Evolutionary conservation across 2,888 invertebrate genomes (phyloP).

Genomic region (Ennomos fuscantarius): DNA sequence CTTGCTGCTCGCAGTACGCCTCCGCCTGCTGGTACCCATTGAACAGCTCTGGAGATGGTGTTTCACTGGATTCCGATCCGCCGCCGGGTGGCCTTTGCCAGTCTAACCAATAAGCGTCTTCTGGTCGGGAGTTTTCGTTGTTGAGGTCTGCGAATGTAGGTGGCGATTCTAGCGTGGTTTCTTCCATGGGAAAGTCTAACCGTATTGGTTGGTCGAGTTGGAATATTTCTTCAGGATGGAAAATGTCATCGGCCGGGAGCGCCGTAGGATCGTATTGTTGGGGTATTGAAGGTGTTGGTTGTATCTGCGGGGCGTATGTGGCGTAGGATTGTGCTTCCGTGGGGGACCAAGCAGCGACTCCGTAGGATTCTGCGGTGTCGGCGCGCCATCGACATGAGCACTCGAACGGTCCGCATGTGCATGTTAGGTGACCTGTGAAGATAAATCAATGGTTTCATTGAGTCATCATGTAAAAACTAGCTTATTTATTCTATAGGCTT

Average conservation of each 20-base stretch:
- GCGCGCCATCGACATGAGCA: constrained; percentile 87
- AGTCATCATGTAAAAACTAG: too few relatives aligned
- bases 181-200: constrained; percentile 85
- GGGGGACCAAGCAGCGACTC: constrained; percentile 66
- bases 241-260: constrained; percentile 87
- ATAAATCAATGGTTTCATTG: too few relatives aligned
- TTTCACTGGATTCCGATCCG: constrained; percentile 81
- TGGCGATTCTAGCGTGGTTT: constrained; percentile 85
- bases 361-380: constrained; percentile 68
- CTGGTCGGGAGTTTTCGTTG: constrained; percentile 88
- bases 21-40: constrained; percentile 73
- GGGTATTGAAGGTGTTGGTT: constrained; percentile 63
- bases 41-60: constrained; percentile 84
- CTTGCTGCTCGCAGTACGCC: constrained; percentile 71
- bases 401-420: constrained; percentile 91
- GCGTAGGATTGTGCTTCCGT: constrained; percentile 64
- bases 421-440: constrained; percentile 84
- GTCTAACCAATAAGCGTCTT: constrained; percentile 86
- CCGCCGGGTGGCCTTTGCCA: constrained; percentile 79
- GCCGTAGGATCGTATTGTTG: constrained; percentile 85
- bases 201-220: constrained; percentile 90
- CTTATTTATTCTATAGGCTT: too few relatives aligned
- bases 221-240: constrained; percentile 92
- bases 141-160: constrained; percentile 90
- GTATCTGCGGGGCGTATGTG: constrained; percentile 60